A percentile compares a stretch with the other conserved stretches of the same genome.
phyloP scores from a whole-genome alignment of 2,797 vertebrate genomes.

The Euphonia xanthogaster region DNA sequence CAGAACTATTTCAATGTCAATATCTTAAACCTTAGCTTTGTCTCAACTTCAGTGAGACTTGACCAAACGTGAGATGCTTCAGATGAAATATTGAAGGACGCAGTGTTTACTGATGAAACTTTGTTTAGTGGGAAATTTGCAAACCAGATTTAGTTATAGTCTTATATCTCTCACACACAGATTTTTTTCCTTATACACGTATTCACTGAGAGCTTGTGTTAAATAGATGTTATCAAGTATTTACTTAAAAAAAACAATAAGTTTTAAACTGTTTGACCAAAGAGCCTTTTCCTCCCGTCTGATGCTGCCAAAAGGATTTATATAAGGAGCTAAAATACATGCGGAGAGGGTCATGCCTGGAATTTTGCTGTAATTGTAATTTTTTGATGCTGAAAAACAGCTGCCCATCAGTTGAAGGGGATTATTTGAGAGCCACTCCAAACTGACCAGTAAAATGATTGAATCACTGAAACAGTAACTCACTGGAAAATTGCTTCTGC shows the following conservation, averaged over 20 bases:
- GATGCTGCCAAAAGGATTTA: conserved; percentile 46
- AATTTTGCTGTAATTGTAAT: conserved; percentile 7
- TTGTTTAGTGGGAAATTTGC: conserved; percentile 35
- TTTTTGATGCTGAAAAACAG: conserved; percentile 22
- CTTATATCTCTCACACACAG: background rate
- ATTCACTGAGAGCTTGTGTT: conserved; percentile 12
- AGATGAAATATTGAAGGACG: background rate
- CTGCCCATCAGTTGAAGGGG: background rate
- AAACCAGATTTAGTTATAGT: conserved; percentile 3
- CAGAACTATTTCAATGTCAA: background rate
- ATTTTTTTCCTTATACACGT: background rate
- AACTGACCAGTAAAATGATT: background rate
- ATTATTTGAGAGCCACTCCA: background rate
- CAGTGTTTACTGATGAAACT: conserved; percentile 34
- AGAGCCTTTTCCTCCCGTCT: conserved; percentile 43
- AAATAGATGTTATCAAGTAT: conserved; percentile 62
- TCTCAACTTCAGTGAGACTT: background rate
- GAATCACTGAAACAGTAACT: background rate
- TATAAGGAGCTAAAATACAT: conserved; percentile 39
- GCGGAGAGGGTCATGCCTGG: conserved; percentile 29
- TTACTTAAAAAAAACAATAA: conserved; percentile 52
- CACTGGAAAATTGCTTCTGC: background rate
- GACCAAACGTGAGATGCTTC: background rate
- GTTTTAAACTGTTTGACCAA: conserved; percentile 40
- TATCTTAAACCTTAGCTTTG: background rate